These are phyloP conservation scores for Chesias legatella DNA, from an alignment of 2,888 invertebrate species.

Conservation along the genomic window DNA sequence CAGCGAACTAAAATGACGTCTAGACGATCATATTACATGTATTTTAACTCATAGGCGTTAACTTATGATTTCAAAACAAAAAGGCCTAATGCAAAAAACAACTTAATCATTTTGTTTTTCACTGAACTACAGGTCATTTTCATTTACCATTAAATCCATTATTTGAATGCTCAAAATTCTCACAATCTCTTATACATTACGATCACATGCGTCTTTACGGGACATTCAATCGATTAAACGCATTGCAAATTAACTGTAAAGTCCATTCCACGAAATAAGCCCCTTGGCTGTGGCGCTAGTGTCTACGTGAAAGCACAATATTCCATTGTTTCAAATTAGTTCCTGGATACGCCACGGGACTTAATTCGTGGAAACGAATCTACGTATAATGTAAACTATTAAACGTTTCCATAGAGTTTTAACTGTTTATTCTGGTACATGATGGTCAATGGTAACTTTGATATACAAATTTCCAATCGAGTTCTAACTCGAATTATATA, in stretches of 20 bases:
- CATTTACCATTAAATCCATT: constrained; percentile 5
- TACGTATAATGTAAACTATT: constrained; percentile 61
- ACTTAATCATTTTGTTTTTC: constrained; percentile 9
- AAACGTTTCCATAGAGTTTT: constrained; percentile 63
- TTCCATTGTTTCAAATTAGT: too few relatives aligned
- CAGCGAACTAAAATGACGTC: too few relatives aligned
- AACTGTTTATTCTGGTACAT: constrained; percentile 57
- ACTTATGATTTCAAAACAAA: constrained; percentile 5
- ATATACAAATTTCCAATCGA: neutral
- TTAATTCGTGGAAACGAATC: too few relatives aligned
- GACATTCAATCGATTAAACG: constrained; percentile 45
- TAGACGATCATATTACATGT: too few relatives aligned
- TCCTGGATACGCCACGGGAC: too few relatives aligned
- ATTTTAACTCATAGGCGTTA: neutral
- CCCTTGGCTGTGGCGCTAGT: too few relatives aligned
- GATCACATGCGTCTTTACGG: constrained; percentile 50
- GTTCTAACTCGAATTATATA: neutral
- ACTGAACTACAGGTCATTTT: constrained; percentile 15
- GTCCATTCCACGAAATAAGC: too few relatives aligned
- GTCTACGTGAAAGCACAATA: too few relatives aligned
- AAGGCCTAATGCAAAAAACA: constrained; percentile 16
- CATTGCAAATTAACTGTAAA: constrained; percentile 66
- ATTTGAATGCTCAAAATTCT: constrained; percentile 22
- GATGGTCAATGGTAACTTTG: constrained; percentile 58
- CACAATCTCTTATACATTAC: constrained; percentile 15